These are phyloP conservation scores for Riptortus pedestris DNA, from an alignment of 1,140 invertebrate species.

Conservation along the genomic window DNA sequence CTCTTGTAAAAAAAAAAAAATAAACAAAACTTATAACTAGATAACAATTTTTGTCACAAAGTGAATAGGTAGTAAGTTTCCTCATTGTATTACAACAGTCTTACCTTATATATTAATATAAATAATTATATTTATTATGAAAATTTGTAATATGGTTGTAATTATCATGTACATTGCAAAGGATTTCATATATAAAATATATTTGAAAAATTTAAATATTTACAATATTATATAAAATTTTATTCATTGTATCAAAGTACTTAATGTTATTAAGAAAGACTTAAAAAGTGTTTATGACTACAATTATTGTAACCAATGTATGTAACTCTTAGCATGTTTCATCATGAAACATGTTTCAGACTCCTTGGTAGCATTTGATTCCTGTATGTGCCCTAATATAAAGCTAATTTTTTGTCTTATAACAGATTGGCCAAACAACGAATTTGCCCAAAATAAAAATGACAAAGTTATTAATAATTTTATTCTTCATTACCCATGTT, in stretches of 20 bases:
- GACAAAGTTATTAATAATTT: slow-evolving; percentile 4
- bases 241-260: slow-evolving; percentile 14
- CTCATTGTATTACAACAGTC: slow-evolving; percentile 8
- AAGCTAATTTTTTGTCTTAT: slow-evolving; percentile 17
- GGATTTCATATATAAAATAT: slow-evolving; percentile 27
- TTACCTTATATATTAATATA: slow-evolving; percentile 14
- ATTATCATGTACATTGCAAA: slow-evolving; percentile 26
- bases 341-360: not conserved
- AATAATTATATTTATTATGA: slow-evolving; percentile 27
- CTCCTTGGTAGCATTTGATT: slow-evolving; percentile 4
- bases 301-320: slow-evolving; percentile 1
- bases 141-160: slow-evolving; percentile 27
- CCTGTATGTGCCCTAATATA: not conserved
- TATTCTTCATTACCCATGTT: too few relatives aligned
- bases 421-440: slow-evolving; percentile 22
- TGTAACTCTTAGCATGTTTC: not conserved
- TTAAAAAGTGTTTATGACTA: not conserved
- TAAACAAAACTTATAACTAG: not conserved
- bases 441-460: slow-evolving; percentile 21
- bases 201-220: slow-evolving; percentile 24
- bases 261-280: slow-evolving; percentile 16
- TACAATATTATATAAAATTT: slow-evolving; percentile 12
- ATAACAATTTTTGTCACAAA: slow-evolving; percentile 8
- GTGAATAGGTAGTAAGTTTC: slow-evolving; percentile 11
- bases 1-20: not conserved